Evolutionary conservation across 2,888 invertebrate genomes (phyloP).

Genomic region (Biston betularia): DNA sequence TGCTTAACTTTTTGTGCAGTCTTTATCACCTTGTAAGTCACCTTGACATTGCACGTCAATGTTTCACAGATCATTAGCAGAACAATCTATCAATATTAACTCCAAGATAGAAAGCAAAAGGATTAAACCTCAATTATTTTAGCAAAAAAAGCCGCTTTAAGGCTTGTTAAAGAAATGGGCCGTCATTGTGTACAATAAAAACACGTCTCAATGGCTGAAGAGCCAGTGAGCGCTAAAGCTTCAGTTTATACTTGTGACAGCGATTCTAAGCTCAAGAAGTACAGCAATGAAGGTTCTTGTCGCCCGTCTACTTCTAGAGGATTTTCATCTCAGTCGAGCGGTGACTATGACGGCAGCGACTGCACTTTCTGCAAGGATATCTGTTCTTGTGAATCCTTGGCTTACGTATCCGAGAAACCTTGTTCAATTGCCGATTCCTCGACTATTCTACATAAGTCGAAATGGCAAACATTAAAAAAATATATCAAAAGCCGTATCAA

Average conservation of each 20-base stretch:
- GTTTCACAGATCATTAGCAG: not conserved
- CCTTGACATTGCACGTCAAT: constrained; percentile 1
- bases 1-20: constrained; percentile 7
- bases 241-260: constrained; percentile 30
- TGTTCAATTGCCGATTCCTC: constrained; percentile 65
- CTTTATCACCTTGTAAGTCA: not conserved
- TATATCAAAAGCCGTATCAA: constrained; percentile 55
- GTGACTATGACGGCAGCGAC: constrained; percentile 59
- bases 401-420: constrained; percentile 57
- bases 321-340: constrained; percentile 61
- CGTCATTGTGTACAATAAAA: constrained; percentile 1
- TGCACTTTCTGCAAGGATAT: constrained; percentile 52
- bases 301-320: constrained; percentile 70
- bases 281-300: constrained; percentile 56
- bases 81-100: not conserved
- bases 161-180: constrained; percentile 22
- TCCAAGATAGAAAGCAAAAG: not conserved
- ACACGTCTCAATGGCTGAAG: constrained; percentile 36
- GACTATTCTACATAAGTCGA: constrained; percentile 59
- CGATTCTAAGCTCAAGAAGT: constrained; percentile 45
- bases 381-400: constrained; percentile 60
- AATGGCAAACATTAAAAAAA: constrained; percentile 63
- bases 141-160: not conserved
- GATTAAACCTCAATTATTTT: not conserved
- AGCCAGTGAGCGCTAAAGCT: constrained; percentile 30